Base-by-base conservation (phyloP, 1,140 invertebrate species). In the Zaprionus inermis region DNA sequence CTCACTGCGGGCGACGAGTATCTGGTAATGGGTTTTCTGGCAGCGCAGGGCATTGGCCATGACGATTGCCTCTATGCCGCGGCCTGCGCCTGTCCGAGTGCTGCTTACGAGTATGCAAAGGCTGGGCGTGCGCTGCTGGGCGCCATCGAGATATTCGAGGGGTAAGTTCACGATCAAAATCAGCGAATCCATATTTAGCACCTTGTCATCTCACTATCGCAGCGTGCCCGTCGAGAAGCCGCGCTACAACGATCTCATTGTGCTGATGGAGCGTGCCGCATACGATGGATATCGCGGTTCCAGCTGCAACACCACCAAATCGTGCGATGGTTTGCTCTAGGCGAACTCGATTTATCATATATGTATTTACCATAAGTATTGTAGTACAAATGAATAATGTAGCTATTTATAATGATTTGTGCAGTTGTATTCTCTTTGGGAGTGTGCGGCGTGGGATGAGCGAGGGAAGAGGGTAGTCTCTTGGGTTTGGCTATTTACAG, bases 21-120 rank as follows among this genome's bases (percentile, higher is more conserved):
- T 18, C 81, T 96, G 5, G 95, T 96, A 79, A 92, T 95, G 44
- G 95, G 95, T 61, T 96, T 96, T 85, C 82, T 96, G 22, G 94
- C 95, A n/a, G 95, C 94, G 54, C 94, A 95, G 65, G 93, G 94
- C 49, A 93, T 93, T 20, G 93, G 94, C 49, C 93, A 95, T 52
- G 94, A 96, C 82, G 94, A 94, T n/a, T 97, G 96, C 81, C 92
- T 97, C 2, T 95, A 96, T 90, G 93, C 95, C 28, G 94, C 96
- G 3, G 95, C 96, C 57, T 97, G 97, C 76, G 94, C 95, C 76
- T 94, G 95, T 66, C 96, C 96, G 0, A 92, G 94, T 38, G 94
- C 96, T 44, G 96, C 96, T 9, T 94, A 94, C 44, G 93, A 96
- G 63, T 97, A 97, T 90, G 93, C 95, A 5, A 94, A 94, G 12